A percentile compares a stretch with the other conserved stretches of the same genome.
Conservation (phyloP, 2,113 vertebrate species). For the Capreolus pygargus region DNA sequence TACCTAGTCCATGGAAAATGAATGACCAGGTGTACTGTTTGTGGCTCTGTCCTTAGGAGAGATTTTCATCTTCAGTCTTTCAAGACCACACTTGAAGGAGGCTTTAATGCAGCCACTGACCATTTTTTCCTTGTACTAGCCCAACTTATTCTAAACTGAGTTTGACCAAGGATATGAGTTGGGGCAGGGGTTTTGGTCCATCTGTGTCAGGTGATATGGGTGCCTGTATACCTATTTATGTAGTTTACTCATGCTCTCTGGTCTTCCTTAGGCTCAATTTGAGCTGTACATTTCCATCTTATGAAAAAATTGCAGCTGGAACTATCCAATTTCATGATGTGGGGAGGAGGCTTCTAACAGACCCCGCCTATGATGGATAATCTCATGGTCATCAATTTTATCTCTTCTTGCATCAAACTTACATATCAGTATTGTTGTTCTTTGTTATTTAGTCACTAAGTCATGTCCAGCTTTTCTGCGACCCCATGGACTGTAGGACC, state of each 20-base stretch:
- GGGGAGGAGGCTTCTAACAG: background rate
- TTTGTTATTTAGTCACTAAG: background rate
- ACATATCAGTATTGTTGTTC: background rate
- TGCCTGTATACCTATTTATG: background rate
- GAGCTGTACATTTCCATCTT: background rate
- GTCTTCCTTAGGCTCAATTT: background rate
- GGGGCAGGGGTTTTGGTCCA: background rate
- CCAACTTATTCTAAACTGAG: background rate
- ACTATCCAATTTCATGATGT: background rate
- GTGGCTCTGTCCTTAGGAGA: background rate
- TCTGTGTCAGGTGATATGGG: background rate
- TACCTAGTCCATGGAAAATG: background rate
- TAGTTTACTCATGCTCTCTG: background rate
- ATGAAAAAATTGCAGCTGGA: background rate
- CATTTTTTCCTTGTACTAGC: background rate
- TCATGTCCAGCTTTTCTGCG: background rate
- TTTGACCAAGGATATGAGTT: background rate
- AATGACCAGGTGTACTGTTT: background rate
- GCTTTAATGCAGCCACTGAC: background rate
- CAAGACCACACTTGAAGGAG: background rate
- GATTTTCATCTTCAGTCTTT: background rate
- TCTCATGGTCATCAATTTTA: background rate
- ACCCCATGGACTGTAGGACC: background rate
- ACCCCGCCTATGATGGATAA: background rate
- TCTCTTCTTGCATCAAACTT: background rate